phyloP scores from a whole-genome alignment of 2,113 vertebrate genomes.

The Herpetotheres cachinnans region DNA sequence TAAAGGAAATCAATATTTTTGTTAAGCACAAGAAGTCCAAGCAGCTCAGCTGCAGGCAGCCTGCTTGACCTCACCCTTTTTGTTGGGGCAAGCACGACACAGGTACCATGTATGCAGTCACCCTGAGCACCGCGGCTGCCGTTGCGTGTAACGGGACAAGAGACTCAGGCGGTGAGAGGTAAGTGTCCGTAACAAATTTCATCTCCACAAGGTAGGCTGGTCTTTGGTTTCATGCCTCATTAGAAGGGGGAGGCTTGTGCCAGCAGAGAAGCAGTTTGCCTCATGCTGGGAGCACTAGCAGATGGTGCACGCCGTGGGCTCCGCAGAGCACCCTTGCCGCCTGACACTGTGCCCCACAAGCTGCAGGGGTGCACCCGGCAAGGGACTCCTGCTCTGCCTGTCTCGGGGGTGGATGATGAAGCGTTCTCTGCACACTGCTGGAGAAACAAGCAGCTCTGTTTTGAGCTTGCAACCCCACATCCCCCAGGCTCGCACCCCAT shows the following conservation, averaged over 20 bases:
- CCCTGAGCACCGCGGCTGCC: background rate
- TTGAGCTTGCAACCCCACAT: fast-evolving
- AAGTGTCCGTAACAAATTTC: background rate
- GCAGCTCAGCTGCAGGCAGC: slow-evolving; percentile 20
- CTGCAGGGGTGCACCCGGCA: background rate
- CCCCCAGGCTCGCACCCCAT: background rate
- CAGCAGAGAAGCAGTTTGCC: background rate
- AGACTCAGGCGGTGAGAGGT: background rate
- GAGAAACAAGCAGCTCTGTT: background rate
- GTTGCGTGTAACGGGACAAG: background rate
- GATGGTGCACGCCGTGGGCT: background rate
- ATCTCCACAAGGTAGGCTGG: background rate
- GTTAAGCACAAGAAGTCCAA: slow-evolving; percentile 5
- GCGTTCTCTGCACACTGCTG: fast-evolving
- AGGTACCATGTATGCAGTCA: background rate
- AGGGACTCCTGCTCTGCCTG: background rate
- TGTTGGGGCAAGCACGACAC: background rate
- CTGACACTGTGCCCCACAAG: background rate
- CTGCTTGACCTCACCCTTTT: background rate
- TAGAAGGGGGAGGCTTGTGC: background rate
- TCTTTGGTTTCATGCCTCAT: slow-evolving; percentile 30
- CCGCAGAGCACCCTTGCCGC: background rate
- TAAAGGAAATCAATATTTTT: slow-evolving; percentile 27
- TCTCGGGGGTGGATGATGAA: background rate
- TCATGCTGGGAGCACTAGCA: slow-evolving; percentile 10